Conservation (phyloP, 2,113 vertebrate species). For the Lycaon pictus region DNA sequence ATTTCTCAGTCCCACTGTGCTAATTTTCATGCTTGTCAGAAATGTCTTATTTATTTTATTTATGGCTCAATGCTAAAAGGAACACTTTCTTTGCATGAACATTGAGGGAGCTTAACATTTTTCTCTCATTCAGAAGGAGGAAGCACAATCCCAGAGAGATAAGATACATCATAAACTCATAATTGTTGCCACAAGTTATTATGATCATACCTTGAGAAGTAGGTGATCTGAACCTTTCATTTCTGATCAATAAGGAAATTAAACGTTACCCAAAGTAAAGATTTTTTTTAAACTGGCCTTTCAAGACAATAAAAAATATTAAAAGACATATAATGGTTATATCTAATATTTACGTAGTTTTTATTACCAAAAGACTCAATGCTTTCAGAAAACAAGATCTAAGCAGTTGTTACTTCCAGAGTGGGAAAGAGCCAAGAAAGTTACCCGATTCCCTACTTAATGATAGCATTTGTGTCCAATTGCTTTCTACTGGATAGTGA, state of each 20-base stretch:
- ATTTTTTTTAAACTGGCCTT: not conserved
- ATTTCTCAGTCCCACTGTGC: not conserved
- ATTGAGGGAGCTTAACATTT: not conserved
- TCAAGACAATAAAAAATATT: slow-evolving; percentile 1
- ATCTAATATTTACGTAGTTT: not conserved
- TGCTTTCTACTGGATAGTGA: not conserved
- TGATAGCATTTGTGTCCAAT: not conserved
- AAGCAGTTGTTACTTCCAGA: not conserved
- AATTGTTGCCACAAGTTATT: not conserved
- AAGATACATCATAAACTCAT: not conserved
- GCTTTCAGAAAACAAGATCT: not conserved
- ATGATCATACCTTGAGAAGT: not conserved
- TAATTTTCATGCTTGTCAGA: slow-evolving; percentile 22
- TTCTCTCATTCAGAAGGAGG: not conserved
- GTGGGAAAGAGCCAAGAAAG: not conserved
- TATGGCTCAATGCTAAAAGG: not conserved
- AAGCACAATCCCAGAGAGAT: not conserved
- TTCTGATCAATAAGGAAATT: not conserved
- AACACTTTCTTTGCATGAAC: slow-evolving; percentile 3
- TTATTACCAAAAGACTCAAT: not conserved
- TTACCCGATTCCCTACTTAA: not conserved
- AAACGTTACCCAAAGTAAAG: not conserved
- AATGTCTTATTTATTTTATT: not conserved
- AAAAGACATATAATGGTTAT: not conserved
- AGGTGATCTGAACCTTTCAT: not conserved